phyloP scores from a whole-genome alignment of 2,888 invertebrate species.

The Drosophila villosipedis region DNA sequence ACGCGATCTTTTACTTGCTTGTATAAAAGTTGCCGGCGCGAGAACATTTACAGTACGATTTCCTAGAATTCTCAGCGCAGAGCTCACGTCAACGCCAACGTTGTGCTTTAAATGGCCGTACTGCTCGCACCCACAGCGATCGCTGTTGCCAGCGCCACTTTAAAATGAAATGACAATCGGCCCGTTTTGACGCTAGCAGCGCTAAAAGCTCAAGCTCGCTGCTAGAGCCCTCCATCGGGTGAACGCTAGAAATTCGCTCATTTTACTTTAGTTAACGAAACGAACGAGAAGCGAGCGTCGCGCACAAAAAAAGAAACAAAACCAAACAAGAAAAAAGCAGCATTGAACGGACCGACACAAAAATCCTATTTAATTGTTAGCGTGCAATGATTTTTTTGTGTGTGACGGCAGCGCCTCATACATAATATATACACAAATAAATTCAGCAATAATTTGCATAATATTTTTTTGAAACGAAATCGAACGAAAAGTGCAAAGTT shows the following conservation, averaged over 20 bases:
- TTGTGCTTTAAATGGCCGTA: slow-evolving; percentile 29
- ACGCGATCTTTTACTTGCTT: slow-evolving; percentile 23
- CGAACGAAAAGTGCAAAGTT: slow-evolving; percentile 65
- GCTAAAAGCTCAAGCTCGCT: slow-evolving; percentile 36
- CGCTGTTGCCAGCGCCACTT: slow-evolving; percentile 32
- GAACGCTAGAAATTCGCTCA: slow-evolving; percentile 59
- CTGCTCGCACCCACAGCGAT: slow-evolving; percentile 45
- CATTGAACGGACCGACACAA: slow-evolving; percentile 35
- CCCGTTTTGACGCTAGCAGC: slow-evolving; percentile 18
- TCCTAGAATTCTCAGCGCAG: slow-evolving; percentile 67
- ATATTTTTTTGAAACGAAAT: slow-evolving; percentile 42
- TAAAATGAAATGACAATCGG: slow-evolving; percentile 47
- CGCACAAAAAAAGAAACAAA: slow-evolving; percentile 47
- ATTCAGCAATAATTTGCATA: slow-evolving; percentile 22
- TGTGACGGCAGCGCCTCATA: slow-evolving; percentile 45
- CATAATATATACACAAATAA: slow-evolving; percentile 10
- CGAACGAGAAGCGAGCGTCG: slow-evolving; percentile 82
- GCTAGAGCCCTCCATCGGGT: slow-evolving; percentile 5
- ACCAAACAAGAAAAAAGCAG: slow-evolving; percentile 28
- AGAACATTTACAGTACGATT: slow-evolving; percentile 63
- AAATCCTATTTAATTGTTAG: slow-evolving; percentile 33
- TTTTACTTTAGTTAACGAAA: slow-evolving; percentile 82
- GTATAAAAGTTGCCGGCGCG: slow-evolving; percentile 39
- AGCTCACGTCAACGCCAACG: slow-evolving; percentile 48
- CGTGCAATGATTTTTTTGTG: slow-evolving; percentile 41